Base-by-base conservation (phyloP, 1,140 invertebrate genomes). In the Lucilia sericata region DNA sequence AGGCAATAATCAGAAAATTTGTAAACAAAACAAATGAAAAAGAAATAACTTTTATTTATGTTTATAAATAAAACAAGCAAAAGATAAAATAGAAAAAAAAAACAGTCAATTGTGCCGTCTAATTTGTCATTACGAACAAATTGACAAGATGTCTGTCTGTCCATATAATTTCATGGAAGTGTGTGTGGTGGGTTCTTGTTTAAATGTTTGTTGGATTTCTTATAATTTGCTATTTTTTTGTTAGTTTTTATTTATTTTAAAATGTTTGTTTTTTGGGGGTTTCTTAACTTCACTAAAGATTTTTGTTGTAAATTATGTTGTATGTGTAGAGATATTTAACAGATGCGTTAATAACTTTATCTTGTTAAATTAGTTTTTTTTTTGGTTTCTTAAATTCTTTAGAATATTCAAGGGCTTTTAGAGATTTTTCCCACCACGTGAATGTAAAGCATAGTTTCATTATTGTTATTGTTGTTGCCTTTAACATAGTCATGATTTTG, bases 101-200 rank as follows among this genome's bases (percentile, higher is more conserved):
- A 30, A 70, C n/a, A 70, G 65, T 70, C 65, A 70, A 70, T 70
- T 70, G 65, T 70, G 65, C 65, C 65, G 65, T 70, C 65, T 70
- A 70, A 70, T 70, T 70, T 70, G 65, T 70, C 65, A 70, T 70
- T 21, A 70, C 21, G 65, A 70, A 70, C 65, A 70, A 70, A 70
- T 70, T 70, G 65, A 70, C 65, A 70, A 70, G 65, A 70, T 70
- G 17, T 70, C 19, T 70, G 55, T 60, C 14, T n/a, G 55, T 14
- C 51, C 13, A 5, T 60, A 60, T n/a, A 1, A 70, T 70, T 21
- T n/a, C 60, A 19, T 70, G 17, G n/a, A 19, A 70, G 17, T 19
- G n/a, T n/a, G 17, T 60, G 42, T 42, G 42, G 42, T 30, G 17
- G 8, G 60, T 70, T 70, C 17, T 25, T 70, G 10, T 70, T 70